A percentile compares a stretch with the other conserved stretches of the same genome.
These are phyloP conservation scores for Hipparchia semele DNA, from an alignment of 2,888 invertebrate genomes.

Conservation along the genomic window DNA sequence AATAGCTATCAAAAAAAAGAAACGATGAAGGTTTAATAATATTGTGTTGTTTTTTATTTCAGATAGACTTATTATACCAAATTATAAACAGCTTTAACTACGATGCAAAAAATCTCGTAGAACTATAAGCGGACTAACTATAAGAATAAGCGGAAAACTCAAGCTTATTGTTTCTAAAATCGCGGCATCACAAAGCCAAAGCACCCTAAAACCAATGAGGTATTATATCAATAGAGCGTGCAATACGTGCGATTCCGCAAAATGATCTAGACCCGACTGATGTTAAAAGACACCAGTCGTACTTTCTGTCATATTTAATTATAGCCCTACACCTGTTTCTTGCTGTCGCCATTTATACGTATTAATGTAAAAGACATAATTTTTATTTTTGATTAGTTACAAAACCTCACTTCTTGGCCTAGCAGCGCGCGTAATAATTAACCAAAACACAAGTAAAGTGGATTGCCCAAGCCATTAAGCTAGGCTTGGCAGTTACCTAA, in stretches of 20 bases:
- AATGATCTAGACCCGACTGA: background rate
- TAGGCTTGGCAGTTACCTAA: too few relatives aligned
- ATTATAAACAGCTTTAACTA: background rate
- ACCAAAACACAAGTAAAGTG: too few relatives aligned
- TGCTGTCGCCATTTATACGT: too few relatives aligned
- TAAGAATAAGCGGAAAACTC: background rate
- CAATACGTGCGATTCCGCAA: background rate
- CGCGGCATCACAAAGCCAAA: constrained; percentile 31
- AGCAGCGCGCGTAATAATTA: too few relatives aligned
- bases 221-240: background rate
- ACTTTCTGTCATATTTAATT: background rate
- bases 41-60: background rate
- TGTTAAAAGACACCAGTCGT: background rate
- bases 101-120: background rate
- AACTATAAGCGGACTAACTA: background rate
- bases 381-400: too few relatives aligned
- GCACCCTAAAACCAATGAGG: constrained; percentile 37
- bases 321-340: background rate
- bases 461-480: too few relatives aligned
- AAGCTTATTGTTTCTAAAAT: constrained; percentile 23
- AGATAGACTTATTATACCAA: background rate
- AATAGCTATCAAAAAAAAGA: too few relatives aligned
- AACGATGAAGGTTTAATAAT: background rate
- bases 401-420: too few relatives aligned
- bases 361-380: too few relatives aligned